Evolutionary conservation across 2,888 invertebrate genomes (phyloP), one percentile per base, ranked within the genome.

Genomic region (Diarsia dahlii): DNA sequence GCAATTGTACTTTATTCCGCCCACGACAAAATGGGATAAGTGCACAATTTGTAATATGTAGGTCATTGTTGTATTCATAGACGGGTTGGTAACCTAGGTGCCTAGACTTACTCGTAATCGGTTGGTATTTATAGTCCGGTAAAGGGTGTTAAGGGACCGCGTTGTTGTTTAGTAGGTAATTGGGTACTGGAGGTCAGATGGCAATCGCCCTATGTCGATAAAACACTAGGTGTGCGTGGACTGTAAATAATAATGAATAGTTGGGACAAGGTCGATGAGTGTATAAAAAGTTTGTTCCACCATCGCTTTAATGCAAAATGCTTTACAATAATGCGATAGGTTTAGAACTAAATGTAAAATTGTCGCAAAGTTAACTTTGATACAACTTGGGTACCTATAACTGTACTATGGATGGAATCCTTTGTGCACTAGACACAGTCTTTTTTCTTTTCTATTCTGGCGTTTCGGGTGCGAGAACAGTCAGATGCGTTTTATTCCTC

Each of bases 11-110:
- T 69, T 45, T 8, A 56, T n/a, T 15, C 71, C 8, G 18, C 86
- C 86, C 78, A 85, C 82, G 68, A 70, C 5, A 0, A 20, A 52
- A 52, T 58, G 60, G 66, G 62, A 54, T 76, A 82, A 68, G 39
- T 54, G 56, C 28, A 80, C 63, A 63, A 39, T 39, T 39, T 39
- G 8, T 39, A 45, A 76, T 63, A 75, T 81, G 39, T 79, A 58
- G 81, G 85, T 81, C 81, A 81, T 62, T 81, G 85, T 69, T 81
- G 28, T 69, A 74, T 81, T 81, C 84, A 81, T 85, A 52, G 46
- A 34, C 15, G 50, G 52, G 68, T n/a, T 50, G 45, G 52, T 80
- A 64, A 67, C 65, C 85, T 58, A n/a, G n/a, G n/a, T n/a, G n/a
- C n/a, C n/a, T n/a, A 69, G 64, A 46, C 34, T 58, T 63, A 52